phyloP scores from a whole-genome alignment of 92 coral and sea anemone genomes.

The Plumapathes pennacea region DNA sequence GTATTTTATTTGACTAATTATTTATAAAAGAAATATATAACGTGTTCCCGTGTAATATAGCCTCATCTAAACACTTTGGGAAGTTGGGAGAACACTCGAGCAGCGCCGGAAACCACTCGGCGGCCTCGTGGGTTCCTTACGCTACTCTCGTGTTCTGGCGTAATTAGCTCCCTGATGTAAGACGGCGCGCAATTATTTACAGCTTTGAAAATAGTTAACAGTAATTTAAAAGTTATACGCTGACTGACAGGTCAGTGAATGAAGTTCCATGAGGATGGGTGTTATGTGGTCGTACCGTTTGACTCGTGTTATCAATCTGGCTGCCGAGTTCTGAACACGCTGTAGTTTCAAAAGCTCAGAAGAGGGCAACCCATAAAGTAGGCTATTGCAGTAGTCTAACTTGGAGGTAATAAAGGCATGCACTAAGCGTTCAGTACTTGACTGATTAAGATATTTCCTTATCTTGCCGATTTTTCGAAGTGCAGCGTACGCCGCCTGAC shows the following conservation, averaged over 20 bases:
- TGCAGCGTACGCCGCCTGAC: not conserved
- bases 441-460: not conserved
- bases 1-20: no score
- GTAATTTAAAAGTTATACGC: not conserved
- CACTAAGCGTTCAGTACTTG: not conserved
- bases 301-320: not conserved
- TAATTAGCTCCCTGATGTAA: not conserved
- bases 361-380: constrained; percentile 1
- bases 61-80: no score
- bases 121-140: no score
- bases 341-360: not conserved
- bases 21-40: no score
- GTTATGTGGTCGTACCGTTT: no score
- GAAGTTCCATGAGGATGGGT: not conserved
- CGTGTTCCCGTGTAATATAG: no score
- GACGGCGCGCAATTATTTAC: not conserved
- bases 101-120: no score
- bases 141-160: no score
- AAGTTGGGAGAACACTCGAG: no score
- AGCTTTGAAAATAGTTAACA: not conserved
- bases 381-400: not conserved
- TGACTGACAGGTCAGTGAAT: not conserved
- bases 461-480: not conserved
- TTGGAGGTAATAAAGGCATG: constrained; percentile 4
- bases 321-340: constrained; percentile 2